Evolutionary conservation across 2,797 vertebrate species (phyloP), one percentile per base, ranked within the genome.

Genomic region (Megalops cyprinoides): DNA sequence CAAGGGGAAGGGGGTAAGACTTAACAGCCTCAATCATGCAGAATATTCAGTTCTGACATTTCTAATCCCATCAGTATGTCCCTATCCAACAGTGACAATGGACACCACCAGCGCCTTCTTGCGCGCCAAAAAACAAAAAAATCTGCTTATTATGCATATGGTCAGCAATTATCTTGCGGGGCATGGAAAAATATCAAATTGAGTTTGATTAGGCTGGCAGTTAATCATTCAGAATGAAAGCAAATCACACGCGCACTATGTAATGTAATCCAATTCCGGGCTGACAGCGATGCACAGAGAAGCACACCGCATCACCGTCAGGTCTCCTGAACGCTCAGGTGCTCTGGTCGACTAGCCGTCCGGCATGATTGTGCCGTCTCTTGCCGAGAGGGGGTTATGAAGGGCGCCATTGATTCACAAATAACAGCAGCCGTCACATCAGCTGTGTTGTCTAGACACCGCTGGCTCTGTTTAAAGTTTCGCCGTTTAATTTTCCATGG

Each of bases 381-480:
- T 12, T 31, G 25, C 14, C 9, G 23, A 60, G 56, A 25, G 9
- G 60, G 31, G 20, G 3, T 44, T 14, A 53, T 84, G 65, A 84
- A 86, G 74, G 83, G 58, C 78, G 69, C 78, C 77, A 53, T 81
- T 85, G 78, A 83, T 84, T 74, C 80, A 44, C 80, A 81, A 83
- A 83, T 86, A 83, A 83, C 82, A 49, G 49, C 77, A 79, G 79
- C 56, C 84, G 25, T 83, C 76, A 77, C 81, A 83, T 82, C 73
- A 79, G 23, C 67, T 79, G 56, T 83, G 82, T 80, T 82, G 80
- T 85, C 62, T 62, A 74, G 60, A 83, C 79, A 31, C 60, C 9
- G 28, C 44, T 76, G 71, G 51, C 18, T 46, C 51, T 25, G 60
- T 25, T 37, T 34, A 53, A 42, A 34, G 65, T 69, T 39, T 51